Evolutionary conservation across 2,797 vertebrate genomes (phyloP), one percentile per base, ranked within the genome.

Genomic region (Enoplosus armatus): DNA sequence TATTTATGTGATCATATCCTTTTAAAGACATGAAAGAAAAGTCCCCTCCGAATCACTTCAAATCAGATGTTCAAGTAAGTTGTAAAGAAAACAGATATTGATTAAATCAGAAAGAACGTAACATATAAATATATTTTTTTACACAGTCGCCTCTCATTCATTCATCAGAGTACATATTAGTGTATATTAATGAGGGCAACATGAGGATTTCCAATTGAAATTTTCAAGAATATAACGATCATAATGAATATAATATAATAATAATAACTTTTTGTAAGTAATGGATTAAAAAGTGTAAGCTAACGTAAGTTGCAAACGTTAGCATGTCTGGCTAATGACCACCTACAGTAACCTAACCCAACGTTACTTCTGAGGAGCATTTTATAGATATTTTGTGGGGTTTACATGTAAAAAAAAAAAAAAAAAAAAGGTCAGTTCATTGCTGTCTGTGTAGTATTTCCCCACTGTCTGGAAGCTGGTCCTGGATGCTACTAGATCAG

Each of bases 1-100:
- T 18, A 26, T 29, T n/a, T 22, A 45, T 83, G 76, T 37, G 77
- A 87, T 85, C 45, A 81, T 92, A 90, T 93, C 91, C 86, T 84
- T 87, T 84, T 62, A 64, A 55, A 89, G 85, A 85, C 50, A 26
- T 31, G 16, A 71, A 14, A 63, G 20, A 59, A 66, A 65, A 60
- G 24, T 26, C 45, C 22, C 22, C 11, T 24, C 43, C 0, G 9
- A 55, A 41, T 56, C 65, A 39, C 6, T 64, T 45, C 6, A 29
- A 24, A 15, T 67, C 3, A 65, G 47, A 45, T 15, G 10, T n/a
- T n/a, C n/a, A n/a, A n/a, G n/a, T 39, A 22, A 47, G 29, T 1
- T 62, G 29, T 22, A 4, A 8, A 51, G 45, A 39, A 29, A 50
- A 43, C 33, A 50, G 26, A 56, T 26, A 9, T 14, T 20, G 3